Conservation (phyloP, 2,888 invertebrate genomes). For the Amorpha juglandis region DNA sequence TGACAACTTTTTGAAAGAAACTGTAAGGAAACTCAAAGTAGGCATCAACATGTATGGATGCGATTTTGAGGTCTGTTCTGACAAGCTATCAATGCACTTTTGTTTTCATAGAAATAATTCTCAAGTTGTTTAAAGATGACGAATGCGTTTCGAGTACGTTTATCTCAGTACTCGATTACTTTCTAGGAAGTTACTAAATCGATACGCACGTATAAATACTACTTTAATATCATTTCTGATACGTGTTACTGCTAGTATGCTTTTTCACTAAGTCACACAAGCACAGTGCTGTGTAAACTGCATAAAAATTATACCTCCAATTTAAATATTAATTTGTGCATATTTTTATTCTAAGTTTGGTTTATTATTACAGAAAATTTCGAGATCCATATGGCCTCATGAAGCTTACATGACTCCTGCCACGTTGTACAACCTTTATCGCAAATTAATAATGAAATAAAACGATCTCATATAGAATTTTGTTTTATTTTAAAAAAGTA, state of each 20-base stretch:
- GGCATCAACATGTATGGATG: conserved; percentile 79
- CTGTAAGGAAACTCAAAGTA: conserved; percentile 68
- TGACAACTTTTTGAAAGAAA: conserved; percentile 58
- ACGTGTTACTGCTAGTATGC: not conserved
- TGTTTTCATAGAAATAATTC: not conserved
- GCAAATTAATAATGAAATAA: conserved; percentile 70
- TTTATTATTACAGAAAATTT: conserved; percentile 69
- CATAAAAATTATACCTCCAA: too few relatives aligned
- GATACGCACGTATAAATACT: not conserved
- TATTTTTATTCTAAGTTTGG: not conserved
- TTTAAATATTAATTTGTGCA: too few relatives aligned
- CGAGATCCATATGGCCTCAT: conserved; percentile 67
- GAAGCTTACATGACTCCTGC: conserved; percentile 70
- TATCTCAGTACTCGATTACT: not conserved
- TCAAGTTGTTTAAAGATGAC: not conserved
- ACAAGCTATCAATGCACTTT: not conserved
- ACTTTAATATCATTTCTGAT: not conserved
- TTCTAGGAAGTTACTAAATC: not conserved
- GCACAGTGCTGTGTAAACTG: too few relatives aligned
- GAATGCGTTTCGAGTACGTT: not conserved
- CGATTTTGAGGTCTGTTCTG: conserved; percentile 69
- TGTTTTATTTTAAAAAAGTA: conserved; percentile 8
- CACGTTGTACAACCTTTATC: conserved; percentile 68
- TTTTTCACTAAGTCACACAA: too few relatives aligned
- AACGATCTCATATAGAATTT: conserved; percentile 22